A percentile compares a stretch with the other conserved stretches of the same genome.
Conservation (phyloP, 2,888 invertebrate genomes). For the Netelia inedita region DNA sequence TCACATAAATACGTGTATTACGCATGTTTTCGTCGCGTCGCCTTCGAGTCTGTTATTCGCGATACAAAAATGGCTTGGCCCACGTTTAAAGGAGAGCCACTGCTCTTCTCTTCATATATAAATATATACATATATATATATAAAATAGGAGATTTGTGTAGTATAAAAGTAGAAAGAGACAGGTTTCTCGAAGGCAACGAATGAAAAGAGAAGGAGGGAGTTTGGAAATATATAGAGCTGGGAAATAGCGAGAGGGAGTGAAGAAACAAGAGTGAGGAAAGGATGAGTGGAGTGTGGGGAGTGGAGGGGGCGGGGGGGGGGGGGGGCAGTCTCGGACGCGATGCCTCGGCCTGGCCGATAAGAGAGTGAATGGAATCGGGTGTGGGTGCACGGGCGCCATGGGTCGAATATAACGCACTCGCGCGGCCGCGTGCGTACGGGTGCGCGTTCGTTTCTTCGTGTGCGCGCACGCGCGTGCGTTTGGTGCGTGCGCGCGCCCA, state of each 20-base stretch:
- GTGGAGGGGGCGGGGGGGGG: conserved; percentile 16
- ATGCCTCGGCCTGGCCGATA: conserved; percentile 57
- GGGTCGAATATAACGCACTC: conserved; percentile 39
- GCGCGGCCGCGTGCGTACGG: conserved; percentile 3
- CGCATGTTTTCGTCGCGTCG: conserved; percentile 19
- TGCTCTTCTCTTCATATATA: conserved; percentile 2
- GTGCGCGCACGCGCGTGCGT: no score
- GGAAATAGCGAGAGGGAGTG: conserved; percentile 52
- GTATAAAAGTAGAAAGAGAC: conserved; percentile 24
- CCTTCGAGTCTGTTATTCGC: conserved; percentile 26
- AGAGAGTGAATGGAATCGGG: conserved; percentile 64
- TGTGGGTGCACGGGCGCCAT: conserved; percentile 25
- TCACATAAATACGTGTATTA: no score
- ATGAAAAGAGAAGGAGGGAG: conserved; percentile 44
- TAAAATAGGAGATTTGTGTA: not conserved
- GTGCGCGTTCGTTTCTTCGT: not conserved
- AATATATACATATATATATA: conserved; percentile 8
- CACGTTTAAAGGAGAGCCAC: conserved; percentile 23
- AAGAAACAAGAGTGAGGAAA: conserved; percentile 19
- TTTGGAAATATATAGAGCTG: conserved; percentile 50
- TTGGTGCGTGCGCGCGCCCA: not conserved
- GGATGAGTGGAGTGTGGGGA: conserved; percentile 21
- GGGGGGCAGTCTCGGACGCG: conserved; percentile 11
- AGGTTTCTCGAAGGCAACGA: conserved; percentile 25
- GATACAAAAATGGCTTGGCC: conserved; percentile 24